Percentiles rank a stretch among this genome's conserved stretches.
These are phyloP conservation scores for Drosophila greeni DNA, from an alignment of 2,888 invertebrate genomes.

Conservation along the genomic window DNA sequence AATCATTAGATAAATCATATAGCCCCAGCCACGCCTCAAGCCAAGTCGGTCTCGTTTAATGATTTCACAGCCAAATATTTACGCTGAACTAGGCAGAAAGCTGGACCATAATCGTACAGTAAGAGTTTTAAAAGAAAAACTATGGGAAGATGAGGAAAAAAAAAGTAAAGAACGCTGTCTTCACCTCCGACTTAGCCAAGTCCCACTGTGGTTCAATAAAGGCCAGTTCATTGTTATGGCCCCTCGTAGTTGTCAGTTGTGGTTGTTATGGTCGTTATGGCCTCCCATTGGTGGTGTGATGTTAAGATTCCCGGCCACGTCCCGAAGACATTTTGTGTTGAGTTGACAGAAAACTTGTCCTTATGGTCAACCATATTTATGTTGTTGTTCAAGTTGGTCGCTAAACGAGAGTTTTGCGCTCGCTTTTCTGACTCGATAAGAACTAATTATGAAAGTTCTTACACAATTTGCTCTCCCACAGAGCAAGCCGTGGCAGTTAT, in stretches of 20 bases:
- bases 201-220: slow-evolving; percentile 41
- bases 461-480: slow-evolving; percentile 47
- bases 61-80: slow-evolving; percentile 23
- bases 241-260: slow-evolving; percentile 20
- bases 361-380: slow-evolving; percentile 32
- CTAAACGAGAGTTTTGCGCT: slow-evolving; percentile 38
- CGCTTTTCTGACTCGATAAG: slow-evolving; percentile 42
- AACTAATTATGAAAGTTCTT: slow-evolving; percentile 43
- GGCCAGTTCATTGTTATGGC: slow-evolving; percentile 31
- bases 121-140: background rate
- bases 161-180: background rate
- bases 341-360: slow-evolving; percentile 60
- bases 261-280: slow-evolving; percentile 17
- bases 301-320: slow-evolving; percentile 27
- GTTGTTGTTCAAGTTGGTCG: slow-evolving; percentile 47
- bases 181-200: background rate
- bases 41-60: slow-evolving; percentile 6
- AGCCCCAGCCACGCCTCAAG: background rate
- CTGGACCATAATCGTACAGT: background rate
- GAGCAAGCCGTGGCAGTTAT: slow-evolving; percentile 43
- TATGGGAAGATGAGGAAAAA: background rate
- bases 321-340: slow-evolving; percentile 56
- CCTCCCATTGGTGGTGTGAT: slow-evolving; percentile 16
- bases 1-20: slow-evolving; percentile 35
- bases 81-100: slow-evolving; percentile 33